Conservation (phyloP, 2,797 vertebrate genomes). For the Thripadectes ignobilis region DNA sequence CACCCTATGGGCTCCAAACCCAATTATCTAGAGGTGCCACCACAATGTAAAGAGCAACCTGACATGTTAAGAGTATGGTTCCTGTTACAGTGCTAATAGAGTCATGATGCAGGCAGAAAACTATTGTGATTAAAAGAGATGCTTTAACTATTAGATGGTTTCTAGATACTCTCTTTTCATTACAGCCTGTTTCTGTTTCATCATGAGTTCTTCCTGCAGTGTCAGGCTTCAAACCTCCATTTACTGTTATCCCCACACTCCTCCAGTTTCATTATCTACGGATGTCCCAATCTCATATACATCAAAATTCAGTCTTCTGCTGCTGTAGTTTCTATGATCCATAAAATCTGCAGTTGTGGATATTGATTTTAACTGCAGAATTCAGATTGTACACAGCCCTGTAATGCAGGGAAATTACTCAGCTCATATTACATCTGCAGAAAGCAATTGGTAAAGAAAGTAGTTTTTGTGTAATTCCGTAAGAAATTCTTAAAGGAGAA, state of each 20-base stretch:
- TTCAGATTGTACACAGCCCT: background rate
- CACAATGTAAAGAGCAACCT: background rate
- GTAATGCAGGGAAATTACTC: background rate
- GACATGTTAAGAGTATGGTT: background rate
- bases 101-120: background rate
- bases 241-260: background rate
- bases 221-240: background rate
- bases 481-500: background rate
- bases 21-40: background rate
- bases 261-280: background rate
- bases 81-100: background rate
- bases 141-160: background rate
- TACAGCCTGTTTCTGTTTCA: background rate
- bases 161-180: background rate
- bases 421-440: background rate
- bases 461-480: background rate
- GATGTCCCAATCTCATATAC: background rate
- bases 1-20: background rate
- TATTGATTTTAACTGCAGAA: slow-evolving; percentile 18
- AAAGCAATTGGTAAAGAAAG: background rate
- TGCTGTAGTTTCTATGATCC: background rate
- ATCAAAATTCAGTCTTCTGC: background rate
- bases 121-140: background rate
- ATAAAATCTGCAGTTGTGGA: background rate
- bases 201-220: background rate